A percentile compares a stretch with the other conserved stretches of the same genome.
Evolutionary conservation across 1,140 invertebrate species (phyloP).

Genomic region (Camponotus pennsylvanicus): DNA sequence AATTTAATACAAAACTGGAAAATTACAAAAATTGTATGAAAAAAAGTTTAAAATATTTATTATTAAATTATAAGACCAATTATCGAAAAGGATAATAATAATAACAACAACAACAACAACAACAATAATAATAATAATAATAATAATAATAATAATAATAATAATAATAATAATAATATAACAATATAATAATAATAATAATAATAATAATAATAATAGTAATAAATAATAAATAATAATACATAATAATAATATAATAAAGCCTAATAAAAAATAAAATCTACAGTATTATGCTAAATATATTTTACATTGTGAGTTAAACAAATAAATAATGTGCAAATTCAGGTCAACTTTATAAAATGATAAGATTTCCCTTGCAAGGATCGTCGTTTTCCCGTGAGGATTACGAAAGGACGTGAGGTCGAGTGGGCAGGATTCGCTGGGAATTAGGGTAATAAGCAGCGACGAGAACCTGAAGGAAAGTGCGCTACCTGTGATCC

Average conservation of each 20-base stretch:
- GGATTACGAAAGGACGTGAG: slow-evolving; percentile 34
- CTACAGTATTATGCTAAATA: neutral
- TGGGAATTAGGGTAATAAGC: slow-evolving; percentile 51
- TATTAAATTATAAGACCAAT: too few relatives aligned
- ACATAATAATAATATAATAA: too few relatives aligned
- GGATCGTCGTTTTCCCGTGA: slow-evolving; percentile 3
- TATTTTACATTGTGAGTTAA: neutral
- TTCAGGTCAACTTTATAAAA: slow-evolving; percentile 14
- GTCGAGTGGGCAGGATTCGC: slow-evolving; percentile 49
- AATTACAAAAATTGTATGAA: too few relatives aligned
- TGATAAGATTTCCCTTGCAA: slow-evolving; percentile 26
- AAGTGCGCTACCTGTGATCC: slow-evolving; percentile 50
- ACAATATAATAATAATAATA: too few relatives aligned
- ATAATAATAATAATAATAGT: too few relatives aligned
- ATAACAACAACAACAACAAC: neutral
- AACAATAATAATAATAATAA: too few relatives aligned
- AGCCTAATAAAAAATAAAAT: neutral
- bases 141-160: too few relatives aligned
- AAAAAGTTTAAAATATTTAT: too few relatives aligned
- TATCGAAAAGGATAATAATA: neutral
- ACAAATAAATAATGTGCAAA: slow-evolving; percentile 13
- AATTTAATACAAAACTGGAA: neutral
- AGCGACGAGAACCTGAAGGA: slow-evolving; percentile 39
- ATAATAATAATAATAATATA: neutral
- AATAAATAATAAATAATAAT: too few relatives aligned